Base-by-base conservation (phyloP, 2,888 invertebrate species). In the Syrista parreyssii region DNA sequence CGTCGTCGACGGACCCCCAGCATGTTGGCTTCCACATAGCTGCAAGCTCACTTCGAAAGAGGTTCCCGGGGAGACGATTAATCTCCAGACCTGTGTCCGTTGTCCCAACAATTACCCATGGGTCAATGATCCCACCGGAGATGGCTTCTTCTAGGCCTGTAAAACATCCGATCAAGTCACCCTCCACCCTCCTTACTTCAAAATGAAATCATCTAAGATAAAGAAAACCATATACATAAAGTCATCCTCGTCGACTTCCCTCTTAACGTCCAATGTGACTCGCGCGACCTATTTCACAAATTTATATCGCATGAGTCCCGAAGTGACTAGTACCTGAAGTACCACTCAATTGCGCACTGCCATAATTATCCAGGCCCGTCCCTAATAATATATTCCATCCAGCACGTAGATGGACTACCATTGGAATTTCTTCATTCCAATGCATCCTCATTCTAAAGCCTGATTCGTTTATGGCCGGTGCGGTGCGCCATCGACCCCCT, bases 71-170 rank as follows among this genome's bases (percentile, higher is more conserved):
- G 98, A 98, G 92, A 98, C 98, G 85, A 95, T 98, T 92, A 97
- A 98, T 92, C 94, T 98, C 84, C 97, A 98, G 92, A 98, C 98
- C 78, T 98, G 98, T 92, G 95, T 97, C 87, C 94, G 97, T 91
- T 98, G 98, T 92, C 98, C 98, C 86, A 96, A 96, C 92, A 97
- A 98, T 92, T 98, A 98, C 93, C 98, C 98, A 88, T 98, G 98
- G 98, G 92, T 98, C 89, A 97, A 96, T 91, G 98, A 98, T 92
- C 98, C 98, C 82, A 96, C 96, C 86, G 97, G 97, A 87, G 96
- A 97, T 90, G 97, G 96, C 92, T 97, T 96, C 94, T 97, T 96
- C 94, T 97, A 96, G 94, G 93, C 68, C 55, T 76, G 73, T 68
- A 76, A 33, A 73, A 78, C 78, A 79, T 80, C 79, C 76, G 75